Base-by-base conservation (phyloP, 2,888 invertebrate genomes). In the Xylophagus ater region DNA sequence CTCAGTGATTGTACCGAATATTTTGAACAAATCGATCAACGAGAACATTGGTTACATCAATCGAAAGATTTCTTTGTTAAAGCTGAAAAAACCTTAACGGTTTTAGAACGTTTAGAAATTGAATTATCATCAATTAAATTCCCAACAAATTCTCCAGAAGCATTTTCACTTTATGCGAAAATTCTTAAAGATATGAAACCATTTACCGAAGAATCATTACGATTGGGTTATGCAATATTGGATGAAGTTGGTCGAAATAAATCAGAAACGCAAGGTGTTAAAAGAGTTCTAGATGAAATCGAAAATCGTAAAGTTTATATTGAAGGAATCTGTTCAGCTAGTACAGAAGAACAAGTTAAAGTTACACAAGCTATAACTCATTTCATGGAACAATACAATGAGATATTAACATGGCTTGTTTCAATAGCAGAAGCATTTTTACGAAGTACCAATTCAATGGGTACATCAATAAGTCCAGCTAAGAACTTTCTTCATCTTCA, bases 401-500 rank as follows among this genome's bases (percentile, higher is more conserved):
- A 74, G 57, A 61, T 86, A 23, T 71, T 78, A 45, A 72, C 72
- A n/a, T 87, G 86, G 85, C 56, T 86, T 37, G 70, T 74, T 18
- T 76, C 76, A 38, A 77, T 81, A 19, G 81, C 78, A 0, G 81
- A 83, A 53, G 71, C 76, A 34, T 82, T 82, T 55, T 65, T 87
- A 31, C 74, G 76, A 51, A 76, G 78, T 26, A 78, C 81, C 53
- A 72, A 74, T 45, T 76, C 81, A 52, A 78, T 86, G 76, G 86
- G 86, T n/a, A 72, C 71, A 37, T 72, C 74, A 54, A 55, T 76
- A 19, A 61, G 68, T 6, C 70, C 73, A 62, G 78, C 82, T 29
- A 72, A 74, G 51, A 81, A 82, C 56, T 86, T 85, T 58, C 68
- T 82, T 45, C 71, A 78, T 52, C 67, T 79, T 48, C 85, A 87